These are phyloP conservation scores for Belonocnema kinseyi DNA, from an alignment of 1,140 invertebrate genomes.

Conservation along the genomic window DNA sequence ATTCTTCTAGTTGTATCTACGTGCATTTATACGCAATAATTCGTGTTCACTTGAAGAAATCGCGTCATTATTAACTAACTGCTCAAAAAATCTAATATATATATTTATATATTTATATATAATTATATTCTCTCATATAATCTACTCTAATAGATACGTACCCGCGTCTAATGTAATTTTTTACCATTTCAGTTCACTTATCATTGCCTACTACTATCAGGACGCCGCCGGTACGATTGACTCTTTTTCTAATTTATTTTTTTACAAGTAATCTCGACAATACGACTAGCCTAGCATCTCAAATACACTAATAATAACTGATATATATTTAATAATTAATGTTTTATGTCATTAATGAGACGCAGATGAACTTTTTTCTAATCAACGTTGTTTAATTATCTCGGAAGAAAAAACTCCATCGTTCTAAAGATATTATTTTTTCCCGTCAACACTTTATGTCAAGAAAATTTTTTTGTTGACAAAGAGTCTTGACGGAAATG, in stretches of 20 bases:
- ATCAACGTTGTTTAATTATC: neutral
- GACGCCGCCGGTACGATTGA: constrained; percentile 45
- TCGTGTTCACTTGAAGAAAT: constrained; percentile 24
- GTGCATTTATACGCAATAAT: constrained; percentile 26
- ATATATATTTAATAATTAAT: neutral
- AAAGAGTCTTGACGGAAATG: neutral
- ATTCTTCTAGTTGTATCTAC: constrained; percentile 8
- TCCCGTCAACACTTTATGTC: neutral
- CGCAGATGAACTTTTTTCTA: neutral
- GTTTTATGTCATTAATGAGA: constrained; percentile 10
- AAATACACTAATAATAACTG: constrained; percentile 8
- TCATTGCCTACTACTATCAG: constrained; percentile 43
- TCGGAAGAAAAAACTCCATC: neutral
- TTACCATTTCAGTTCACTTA: constrained; percentile 38
- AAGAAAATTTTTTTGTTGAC: neutral
- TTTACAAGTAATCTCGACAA: constrained; percentile 31
- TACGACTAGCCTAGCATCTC: constrained; percentile 23
- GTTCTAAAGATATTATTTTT: neutral
- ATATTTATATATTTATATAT: constrained; percentile 51
- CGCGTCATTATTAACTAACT: constrained; percentile 39
- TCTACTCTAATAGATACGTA: constrained; percentile 55
- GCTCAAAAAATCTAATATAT: constrained; percentile 54
- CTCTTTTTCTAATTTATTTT: constrained; percentile 31
- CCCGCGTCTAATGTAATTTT: constrained; percentile 54
- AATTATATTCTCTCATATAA: constrained; percentile 52